These are phyloP conservation scores for Microcebus murinus DNA, from an alignment of 2,113 vertebrate genomes.

Conservation along the genomic window DNA sequence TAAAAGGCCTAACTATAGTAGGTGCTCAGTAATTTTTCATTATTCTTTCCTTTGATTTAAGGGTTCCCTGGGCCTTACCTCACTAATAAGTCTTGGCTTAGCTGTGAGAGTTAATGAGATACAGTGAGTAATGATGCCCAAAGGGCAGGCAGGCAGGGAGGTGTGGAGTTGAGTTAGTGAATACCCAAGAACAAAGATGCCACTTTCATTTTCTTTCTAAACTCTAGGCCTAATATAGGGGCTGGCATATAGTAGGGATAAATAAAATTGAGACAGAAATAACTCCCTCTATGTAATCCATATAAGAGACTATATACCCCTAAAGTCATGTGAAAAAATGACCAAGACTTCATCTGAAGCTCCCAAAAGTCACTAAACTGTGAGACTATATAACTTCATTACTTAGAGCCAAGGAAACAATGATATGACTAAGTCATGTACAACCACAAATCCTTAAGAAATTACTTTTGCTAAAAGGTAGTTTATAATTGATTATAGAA, in stretches of 20 bases:
- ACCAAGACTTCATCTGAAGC: not conserved
- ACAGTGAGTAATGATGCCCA: not conserved
- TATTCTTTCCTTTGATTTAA: not conserved
- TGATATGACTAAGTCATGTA: not conserved
- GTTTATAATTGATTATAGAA: not conserved
- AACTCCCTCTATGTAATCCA: not conserved
- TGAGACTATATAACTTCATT: not conserved
- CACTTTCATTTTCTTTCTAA: not conserved
- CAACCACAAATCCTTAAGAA: constrained; percentile 31
- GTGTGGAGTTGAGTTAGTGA: not conserved
- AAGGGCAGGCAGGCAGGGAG: not conserved
- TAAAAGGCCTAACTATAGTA: not conserved
- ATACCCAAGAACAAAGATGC: not conserved
- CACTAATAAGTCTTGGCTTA: not conserved
- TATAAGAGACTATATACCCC: not conserved
- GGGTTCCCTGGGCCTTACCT: not conserved
- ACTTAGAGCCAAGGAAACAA: not conserved
- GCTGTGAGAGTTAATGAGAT: not conserved
- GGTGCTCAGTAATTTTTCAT: not conserved
- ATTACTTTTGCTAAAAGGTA: not conserved
- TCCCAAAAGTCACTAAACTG: not conserved
- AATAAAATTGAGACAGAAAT: not conserved
- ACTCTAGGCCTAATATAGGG: not conserved
- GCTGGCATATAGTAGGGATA: not conserved
- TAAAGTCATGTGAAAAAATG: not conserved